Evolutionary conservation across 2,888 invertebrate genomes (phyloP).

Genomic region (Adelognathus sp.): DNA sequence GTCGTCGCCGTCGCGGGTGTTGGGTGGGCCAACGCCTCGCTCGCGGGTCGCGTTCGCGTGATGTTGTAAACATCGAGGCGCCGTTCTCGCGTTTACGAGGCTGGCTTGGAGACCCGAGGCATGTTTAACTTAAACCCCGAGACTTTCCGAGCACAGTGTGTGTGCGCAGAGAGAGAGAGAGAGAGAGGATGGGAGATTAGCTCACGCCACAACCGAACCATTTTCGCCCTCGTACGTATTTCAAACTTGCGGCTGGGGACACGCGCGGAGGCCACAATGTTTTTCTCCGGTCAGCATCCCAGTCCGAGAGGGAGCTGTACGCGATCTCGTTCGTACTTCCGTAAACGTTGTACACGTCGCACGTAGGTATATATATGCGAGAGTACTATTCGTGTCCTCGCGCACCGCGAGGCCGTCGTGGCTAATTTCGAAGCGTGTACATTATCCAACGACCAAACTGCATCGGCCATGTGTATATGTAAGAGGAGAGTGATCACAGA

Average conservation of each 20-base stretch:
- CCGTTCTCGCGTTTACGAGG: slow-evolving; percentile 82
- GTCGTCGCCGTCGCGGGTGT: slow-evolving; percentile 57
- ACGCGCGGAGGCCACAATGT: slow-evolving; percentile 46
- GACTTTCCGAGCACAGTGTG: slow-evolving; percentile 71
- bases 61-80: slow-evolving; percentile 83
- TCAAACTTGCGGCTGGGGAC: not conserved
- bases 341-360: slow-evolving; percentile 45
- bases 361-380: too few species aligned
- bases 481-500: not conserved
- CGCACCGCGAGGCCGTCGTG: not conserved
- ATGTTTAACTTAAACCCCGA: slow-evolving; percentile 75
- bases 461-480: not conserved
- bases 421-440: slow-evolving; percentile 42
- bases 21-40: slow-evolving; percentile 69
- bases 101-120: slow-evolving; percentile 73
- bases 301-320: slow-evolving; percentile 15
- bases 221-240: slow-evolving; percentile 29
- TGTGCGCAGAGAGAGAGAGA: too few species aligned
- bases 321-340: slow-evolving; percentile 48
- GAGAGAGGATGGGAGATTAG: too few species aligned
- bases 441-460: slow-evolving; percentile 6
- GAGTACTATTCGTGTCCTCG: slow-evolving; percentile 53
- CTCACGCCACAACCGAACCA: slow-evolving; percentile 31
- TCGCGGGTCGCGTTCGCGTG: slow-evolving; percentile 70
- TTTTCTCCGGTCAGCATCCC: slow-evolving; percentile 43